Evolutionary conservation across 1,140 invertebrate species (phyloP).

Genomic region (Bombus polaris): DNA sequence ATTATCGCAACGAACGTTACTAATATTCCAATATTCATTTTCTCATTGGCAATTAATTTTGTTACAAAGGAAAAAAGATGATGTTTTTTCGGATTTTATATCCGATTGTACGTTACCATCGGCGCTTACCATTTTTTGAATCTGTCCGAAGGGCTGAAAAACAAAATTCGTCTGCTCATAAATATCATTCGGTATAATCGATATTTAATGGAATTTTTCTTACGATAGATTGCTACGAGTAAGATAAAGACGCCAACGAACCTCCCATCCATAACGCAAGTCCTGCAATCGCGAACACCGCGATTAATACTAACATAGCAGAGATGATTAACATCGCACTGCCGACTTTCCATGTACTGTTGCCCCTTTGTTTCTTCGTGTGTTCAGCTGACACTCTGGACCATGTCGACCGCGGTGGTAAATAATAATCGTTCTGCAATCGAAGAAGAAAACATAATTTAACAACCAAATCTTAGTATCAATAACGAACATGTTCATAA

Average conservation of each 20-base stretch:
- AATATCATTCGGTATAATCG: neutral
- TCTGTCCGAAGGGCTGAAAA: slow-evolving; percentile 81
- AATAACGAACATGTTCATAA: neutral
- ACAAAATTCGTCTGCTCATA: slow-evolving; percentile 34
- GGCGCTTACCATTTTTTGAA: slow-evolving; percentile 79
- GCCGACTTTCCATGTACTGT: slow-evolving; percentile 83
- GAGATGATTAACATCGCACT: slow-evolving; percentile 87
- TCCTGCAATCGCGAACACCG: slow-evolving; percentile 88
- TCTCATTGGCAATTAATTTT: neutral
- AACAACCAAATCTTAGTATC: neutral
- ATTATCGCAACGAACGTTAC: slow-evolving; percentile 55
- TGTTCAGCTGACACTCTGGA: slow-evolving; percentile 74
- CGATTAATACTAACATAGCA: slow-evolving; percentile 87
- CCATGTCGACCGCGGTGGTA: slow-evolving; percentile 77
- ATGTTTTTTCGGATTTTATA: too few relatives aligned
- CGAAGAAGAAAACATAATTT: slow-evolving; percentile 20
- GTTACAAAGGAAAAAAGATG: neutral
- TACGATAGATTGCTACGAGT: neutral
- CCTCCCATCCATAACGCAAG: slow-evolving; percentile 90
- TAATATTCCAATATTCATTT: neutral
- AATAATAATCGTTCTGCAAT: slow-evolving; percentile 80
- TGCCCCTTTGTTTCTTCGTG: slow-evolving; percentile 69
- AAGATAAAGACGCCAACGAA: slow-evolving; percentile 76
- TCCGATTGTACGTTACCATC: neutral
- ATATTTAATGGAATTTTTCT: neutral